Evolutionary conservation across 2,113 vertebrate species (phyloP).

Genomic region (Stigmatopora nigra): DNA sequence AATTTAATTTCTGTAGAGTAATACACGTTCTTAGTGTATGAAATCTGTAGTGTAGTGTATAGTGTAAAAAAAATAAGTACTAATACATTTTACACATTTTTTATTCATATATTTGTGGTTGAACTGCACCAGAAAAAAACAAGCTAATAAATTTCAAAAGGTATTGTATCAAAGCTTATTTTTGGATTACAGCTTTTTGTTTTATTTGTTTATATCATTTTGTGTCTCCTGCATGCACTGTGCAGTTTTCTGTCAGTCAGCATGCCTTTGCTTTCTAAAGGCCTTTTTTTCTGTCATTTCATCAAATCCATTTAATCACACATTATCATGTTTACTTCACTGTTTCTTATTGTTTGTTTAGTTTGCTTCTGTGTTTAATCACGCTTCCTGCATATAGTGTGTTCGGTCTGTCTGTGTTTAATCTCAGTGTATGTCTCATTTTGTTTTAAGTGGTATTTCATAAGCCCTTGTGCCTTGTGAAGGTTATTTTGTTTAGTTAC

Average conservation of each 20-base stretch:
- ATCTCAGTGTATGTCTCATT: not conserved
- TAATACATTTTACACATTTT: too few relatives aligned
- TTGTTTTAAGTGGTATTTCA: not conserved
- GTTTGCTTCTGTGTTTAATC: not conserved
- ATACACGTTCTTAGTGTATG: too few relatives aligned
- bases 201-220: not conserved
- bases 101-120: too few relatives aligned
- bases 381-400: not conserved
- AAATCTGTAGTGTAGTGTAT: too few relatives aligned
- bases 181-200: not conserved
- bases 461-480: not conserved
- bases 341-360: not conserved
- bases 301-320: not conserved
- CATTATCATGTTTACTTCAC: not conserved
- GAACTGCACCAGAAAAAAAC: too few relatives aligned
- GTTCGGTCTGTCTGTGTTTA: not conserved
- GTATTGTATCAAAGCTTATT: not conserved
- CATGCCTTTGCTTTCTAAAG: not conserved
- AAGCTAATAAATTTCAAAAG: not conserved
- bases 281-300: not conserved
- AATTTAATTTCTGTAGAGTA: too few relatives aligned
- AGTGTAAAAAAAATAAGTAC: too few relatives aligned
- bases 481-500: not conserved
- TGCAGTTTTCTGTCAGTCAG: not conserved
- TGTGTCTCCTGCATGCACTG: not conserved